Conservation (phyloP, 2,888 invertebrate species). For the Lymantria monacha region DNA sequence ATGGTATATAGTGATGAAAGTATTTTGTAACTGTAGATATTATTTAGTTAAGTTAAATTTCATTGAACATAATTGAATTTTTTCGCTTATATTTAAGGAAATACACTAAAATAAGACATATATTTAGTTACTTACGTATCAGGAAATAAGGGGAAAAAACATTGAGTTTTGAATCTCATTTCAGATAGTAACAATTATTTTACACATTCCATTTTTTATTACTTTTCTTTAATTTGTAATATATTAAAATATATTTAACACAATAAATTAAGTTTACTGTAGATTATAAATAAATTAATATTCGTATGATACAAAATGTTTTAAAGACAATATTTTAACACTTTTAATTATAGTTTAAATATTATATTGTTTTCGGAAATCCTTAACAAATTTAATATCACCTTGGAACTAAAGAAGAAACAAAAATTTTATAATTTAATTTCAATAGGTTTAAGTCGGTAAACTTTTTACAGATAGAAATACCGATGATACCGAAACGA, state of each 20-base stretch:
- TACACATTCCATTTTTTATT: too few species aligned
- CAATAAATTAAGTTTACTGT: background rate
- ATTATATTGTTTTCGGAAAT: background rate
- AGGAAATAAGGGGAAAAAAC: background rate
- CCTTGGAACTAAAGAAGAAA: background rate
- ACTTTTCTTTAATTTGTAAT: background rate
- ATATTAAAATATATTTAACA: background rate
- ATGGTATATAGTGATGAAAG: background rate
- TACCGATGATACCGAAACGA: slow-evolving; percentile 67
- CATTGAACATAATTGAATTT: background rate
- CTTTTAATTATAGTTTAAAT: background rate
- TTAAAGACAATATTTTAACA: background rate
- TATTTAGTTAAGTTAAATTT: background rate
- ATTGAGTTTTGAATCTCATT: too few species aligned
- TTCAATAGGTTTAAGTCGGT: slow-evolving; percentile 12
- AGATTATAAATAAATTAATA: background rate
- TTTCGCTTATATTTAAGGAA: background rate
- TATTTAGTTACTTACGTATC: background rate
- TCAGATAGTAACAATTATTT: too few species aligned
- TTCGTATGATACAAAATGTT: too few species aligned
- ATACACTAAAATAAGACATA: background rate
- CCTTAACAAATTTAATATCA: background rate
- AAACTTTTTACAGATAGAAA: slow-evolving; percentile 66
- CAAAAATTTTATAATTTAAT: background rate
- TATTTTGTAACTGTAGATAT: background rate